Base-by-base conservation (phyloP, 1,140 invertebrate genomes). In the Macrobrachium nipponense region DNA sequence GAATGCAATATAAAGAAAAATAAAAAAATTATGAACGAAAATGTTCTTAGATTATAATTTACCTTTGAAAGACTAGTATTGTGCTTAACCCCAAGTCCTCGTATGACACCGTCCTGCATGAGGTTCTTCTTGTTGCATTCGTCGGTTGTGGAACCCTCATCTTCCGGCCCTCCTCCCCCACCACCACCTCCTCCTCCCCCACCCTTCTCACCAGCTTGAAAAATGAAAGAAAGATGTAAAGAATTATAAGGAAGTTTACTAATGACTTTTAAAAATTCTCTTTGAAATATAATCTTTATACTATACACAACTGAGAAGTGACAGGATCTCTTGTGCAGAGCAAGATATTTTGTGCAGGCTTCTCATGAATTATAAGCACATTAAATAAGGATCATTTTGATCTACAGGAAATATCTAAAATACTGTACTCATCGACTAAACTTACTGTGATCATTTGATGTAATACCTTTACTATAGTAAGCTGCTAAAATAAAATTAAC, bases 41-140 rank as follows among this genome's bases (percentile, higher is more conserved):
- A 68, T n/a, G 4, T 36, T 43, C 18, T 36, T 23, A 6, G 23
- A 66, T 36, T 36, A 66, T 43, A 72, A 17, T 18, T 72, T 87
- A 87, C 86, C 86, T 87, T 87, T 20, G 81, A 87, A 36, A 87
- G 64, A 58, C 83, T 87, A 20, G 84, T 82, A 68, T 87, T 87
- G 75, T 83, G 86, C 62, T 80, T 82, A 79, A 59, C 62, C 20
- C 36, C 78, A 11, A 82, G 66, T 17, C 84, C 73, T 14, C 84
- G 14, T 51, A 83, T 17, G 4, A 80, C 80, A 23, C 81, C 86
- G 51, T 87, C 86, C 64, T 87, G 80, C 62, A 79, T 78, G 8
- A 83, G 73, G 27, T 82, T 87, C 60, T 87, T 87, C 80, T 87
- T 87, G 76, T 87, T 87, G 59, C 75, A 83, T 44, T 87, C 86